Evolutionary conservation across 1,140 invertebrate genomes (phyloP), one percentile per base, ranked within the genome.

Genomic region (Periplaneta americana): DNA sequence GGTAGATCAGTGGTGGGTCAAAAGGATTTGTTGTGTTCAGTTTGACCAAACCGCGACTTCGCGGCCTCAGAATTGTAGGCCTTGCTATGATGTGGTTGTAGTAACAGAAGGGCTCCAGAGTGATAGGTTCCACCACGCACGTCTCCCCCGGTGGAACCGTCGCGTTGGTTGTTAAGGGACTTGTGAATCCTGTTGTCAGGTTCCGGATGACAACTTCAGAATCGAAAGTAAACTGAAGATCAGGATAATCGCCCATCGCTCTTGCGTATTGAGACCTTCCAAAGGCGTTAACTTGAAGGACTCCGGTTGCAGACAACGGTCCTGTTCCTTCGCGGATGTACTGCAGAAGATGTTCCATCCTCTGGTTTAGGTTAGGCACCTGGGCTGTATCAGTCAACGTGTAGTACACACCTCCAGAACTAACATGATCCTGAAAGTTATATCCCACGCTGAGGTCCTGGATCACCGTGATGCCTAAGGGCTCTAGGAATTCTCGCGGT

Each of bases 341-440:
- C 6, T 36, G 76, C 33, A 78, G 35, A 6, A 78, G 11, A 28
- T 78, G 34, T 28, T 78, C 34, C 35, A 78, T 34, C 18, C 76
- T 34, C 8, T 36, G 18, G 34, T 78, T 36, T 4, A 36, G 34
- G 18, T 28, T 28, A 13, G 80, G 66, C 34, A 96, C 95, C 0
- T 94, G 89, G 34, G 96, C 93, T 0, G 94, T 94, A 82, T 91
- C 90, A 91, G 94, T 88, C 15, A 96, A 91, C 74, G 95, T 85
- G 86, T 96, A 96, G 0, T 94, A 95, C 33, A 96, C 85, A 8
- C 95, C 95, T 34, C 94, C 94, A 89, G 95, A 94, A 15, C 94
- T 88, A 28, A 88, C 85, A 82, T 90, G 89, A 75, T 90, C 89
- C 80, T 89, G 88, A 6, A 89, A 81, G 80, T 89, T 89, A 75